These are phyloP conservation scores for Halichoerus grypus DNA, from an alignment of 2,113 vertebrate genomes.

Conservation along the genomic window DNA sequence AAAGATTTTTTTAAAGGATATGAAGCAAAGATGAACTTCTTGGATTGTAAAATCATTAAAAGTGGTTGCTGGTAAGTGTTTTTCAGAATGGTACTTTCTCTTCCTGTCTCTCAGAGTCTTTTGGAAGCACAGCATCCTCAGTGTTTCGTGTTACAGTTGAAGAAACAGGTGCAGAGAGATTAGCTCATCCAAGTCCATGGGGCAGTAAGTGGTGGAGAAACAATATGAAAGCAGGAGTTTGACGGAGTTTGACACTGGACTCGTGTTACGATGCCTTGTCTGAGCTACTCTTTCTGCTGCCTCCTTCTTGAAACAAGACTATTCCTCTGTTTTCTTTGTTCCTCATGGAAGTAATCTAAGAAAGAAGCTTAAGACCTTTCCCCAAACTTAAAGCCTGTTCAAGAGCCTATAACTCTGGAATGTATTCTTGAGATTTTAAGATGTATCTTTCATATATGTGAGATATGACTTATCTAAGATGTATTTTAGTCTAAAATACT, in stretches of 20 bases:
- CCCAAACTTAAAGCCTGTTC: not conserved
- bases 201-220: not conserved
- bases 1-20: not conserved
- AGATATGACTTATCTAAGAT: not conserved
- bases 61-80: not conserved
- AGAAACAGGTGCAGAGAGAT: not conserved
- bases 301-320: not conserved
- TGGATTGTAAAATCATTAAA: not conserved
- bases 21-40: conserved; percentile 8
- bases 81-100: not conserved
- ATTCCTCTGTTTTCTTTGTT: not conserved
- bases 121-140: not conserved
- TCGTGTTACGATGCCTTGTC: not conserved
- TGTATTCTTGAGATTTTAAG: not conserved
- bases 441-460: not conserved
- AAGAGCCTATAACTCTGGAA: not conserved
- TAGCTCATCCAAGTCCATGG: not conserved
- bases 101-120: not conserved
- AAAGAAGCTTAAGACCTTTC: not conserved
- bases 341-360: not conserved
- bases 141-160: not conserved
- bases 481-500: not conserved
- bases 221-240: not conserved
- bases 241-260: not conserved
- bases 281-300: not conserved